Conservation (phyloP, 2,113 vertebrate genomes). For the Acanthisitta chloris region DNA sequence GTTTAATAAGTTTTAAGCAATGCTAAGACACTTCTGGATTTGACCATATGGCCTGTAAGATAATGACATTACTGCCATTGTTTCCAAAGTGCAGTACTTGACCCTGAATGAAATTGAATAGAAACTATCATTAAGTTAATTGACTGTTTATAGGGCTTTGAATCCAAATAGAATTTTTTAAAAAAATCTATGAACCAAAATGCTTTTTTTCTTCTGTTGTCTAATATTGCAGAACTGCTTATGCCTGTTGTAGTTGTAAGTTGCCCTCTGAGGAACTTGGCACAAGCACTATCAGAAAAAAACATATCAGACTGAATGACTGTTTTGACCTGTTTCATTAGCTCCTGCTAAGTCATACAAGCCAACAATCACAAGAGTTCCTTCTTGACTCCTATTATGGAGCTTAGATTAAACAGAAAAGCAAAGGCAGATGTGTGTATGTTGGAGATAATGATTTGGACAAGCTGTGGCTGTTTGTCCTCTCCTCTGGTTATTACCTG, state of each 20-base stretch:
- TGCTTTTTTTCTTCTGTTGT: background rate
- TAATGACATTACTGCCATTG: background rate
- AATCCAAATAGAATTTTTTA: background rate
- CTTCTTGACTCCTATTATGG: background rate
- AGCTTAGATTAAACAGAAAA: slow-evolving; percentile 21
- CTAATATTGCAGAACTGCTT: background rate
- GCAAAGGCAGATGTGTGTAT: background rate
- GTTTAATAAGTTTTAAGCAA: slow-evolving; percentile 31
- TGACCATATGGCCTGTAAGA: background rate
- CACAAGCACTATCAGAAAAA: background rate
- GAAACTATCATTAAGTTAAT: background rate
- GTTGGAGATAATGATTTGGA: background rate
- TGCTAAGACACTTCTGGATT: background rate
- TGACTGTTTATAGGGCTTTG: background rate
- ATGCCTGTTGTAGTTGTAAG: background rate
- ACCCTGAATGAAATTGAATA: background rate
- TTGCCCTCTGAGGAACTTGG: background rate
- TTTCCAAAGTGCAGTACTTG: background rate
- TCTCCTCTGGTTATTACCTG: background rate
- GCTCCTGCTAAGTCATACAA: background rate
- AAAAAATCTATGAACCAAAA: background rate
- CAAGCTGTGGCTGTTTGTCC: background rate
- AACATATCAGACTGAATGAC: background rate
- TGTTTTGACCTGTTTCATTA: background rate
- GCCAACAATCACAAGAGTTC: background rate